Base-by-base conservation (phyloP, 2,888 invertebrate species). In the Villa cingulata region DNA sequence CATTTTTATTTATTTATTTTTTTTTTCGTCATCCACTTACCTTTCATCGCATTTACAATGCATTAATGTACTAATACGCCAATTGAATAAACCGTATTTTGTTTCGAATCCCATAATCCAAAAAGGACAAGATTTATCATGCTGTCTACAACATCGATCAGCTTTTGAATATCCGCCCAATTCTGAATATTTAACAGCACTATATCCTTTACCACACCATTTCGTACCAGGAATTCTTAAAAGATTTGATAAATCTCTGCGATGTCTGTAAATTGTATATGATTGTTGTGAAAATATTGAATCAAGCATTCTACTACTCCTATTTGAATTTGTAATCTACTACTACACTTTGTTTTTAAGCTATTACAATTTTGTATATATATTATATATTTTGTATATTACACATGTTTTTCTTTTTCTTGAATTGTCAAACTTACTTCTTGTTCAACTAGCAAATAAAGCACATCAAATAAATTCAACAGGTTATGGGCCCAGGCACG, bases 1-100 rank as follows among this genome's bases (percentile, higher is more conserved):
- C 23, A 23, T 23, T 23, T 23, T 23, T 23, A 6, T 23, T 23
- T 23, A 6, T 23, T 23, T 23, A 23, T 6, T 23, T 23, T 23
- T 23, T 23, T n/a, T 6, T 23, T 23, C 7, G 23, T 23, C 23
- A n/a, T n/a, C n/a, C n/a, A 64, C 78, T 70, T 74, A 88, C 89
- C 86, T 82, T 72, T 86, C 83, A 65, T 91, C 90, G 65, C 90
- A 91, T 56, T 82, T 76, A 70, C 90, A 91, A 62, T 89, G 87
- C 80, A 87, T 87, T 55, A 89, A 72, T 18, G 88, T 89, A 61
- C 85, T 86, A 55, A 87, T 75, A 37, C 88, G 74, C 81, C 84
- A 88, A 68, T 91, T 90, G 74, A 83, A 86, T 43, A 86, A 66
- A 37, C 85, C 83, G 60, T 82, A 89, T 60, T 84, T 86, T 58